Evolutionary conservation across 2,888 invertebrate species (phyloP), one percentile per base, ranked within the genome.

Genomic region (Matsumyia berberina): DNA sequence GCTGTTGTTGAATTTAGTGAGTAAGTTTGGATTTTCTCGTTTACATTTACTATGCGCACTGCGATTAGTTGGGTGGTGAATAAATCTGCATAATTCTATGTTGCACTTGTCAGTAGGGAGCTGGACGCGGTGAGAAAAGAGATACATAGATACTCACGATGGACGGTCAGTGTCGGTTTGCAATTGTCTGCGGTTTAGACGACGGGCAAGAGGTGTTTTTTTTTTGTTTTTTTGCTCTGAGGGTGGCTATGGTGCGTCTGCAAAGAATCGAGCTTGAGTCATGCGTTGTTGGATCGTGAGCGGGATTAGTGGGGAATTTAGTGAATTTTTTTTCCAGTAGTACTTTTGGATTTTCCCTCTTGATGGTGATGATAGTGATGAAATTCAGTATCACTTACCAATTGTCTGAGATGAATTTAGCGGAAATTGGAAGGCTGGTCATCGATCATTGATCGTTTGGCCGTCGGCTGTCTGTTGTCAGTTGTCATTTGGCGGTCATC

Each of bases 71-170:
- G 67, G 51, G 60, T 55, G 67, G 67, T 69, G 67, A 81, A 76
- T 74, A 76, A 81, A 73, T 82, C 42, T 82, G 69, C 77, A 82
- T 82, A 82, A 72, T 82, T 51, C 66, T 77, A 62, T 70, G 76
- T 70, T 82, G 77, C 62, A 58, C 64, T 72, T 78, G 60, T 66
- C 69, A 66, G 31, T 58, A 39, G 15, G 24, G 12, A 37, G 19
- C 24, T 24, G 42, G 29, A 51, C 17, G 55, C 9, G 33, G 24
- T 17, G 29, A 49, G 35, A 69, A 39, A 53, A 37, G 15, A 31
- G 1, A n/a, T 42, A 46, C 12, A 17, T 31, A 44, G 60, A 31
- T 42, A 44, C 37, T 3, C 37, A 35, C 1, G 44, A 51, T 37
- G 35, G 37, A 39, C 37, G 24, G 24, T 24, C 24, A 24, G 24